A percentile compares a stretch with the other conserved stretches of the same genome.
These are phyloP conservation scores for Xiphorhynchus elegans DNA, from an alignment of 2,113 vertebrate genomes.

Conservation along the genomic window DNA sequence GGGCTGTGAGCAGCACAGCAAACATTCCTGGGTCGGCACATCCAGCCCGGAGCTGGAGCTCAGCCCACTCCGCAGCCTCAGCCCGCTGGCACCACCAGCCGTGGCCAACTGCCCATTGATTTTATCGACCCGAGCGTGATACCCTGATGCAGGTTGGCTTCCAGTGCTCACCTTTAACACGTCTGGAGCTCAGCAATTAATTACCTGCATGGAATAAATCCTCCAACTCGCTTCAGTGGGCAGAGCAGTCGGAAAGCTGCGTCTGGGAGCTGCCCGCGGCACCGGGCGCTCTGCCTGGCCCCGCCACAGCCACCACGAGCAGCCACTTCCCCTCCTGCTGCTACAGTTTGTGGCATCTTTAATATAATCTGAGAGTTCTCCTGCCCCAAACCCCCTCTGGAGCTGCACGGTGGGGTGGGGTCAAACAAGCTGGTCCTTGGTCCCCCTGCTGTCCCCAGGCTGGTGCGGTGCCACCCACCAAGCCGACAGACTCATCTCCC, in stretches of 20 bases:
- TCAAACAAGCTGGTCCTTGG: not conserved
- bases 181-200: conserved; percentile 21
- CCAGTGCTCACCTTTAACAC: not conserved
- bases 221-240: not conserved
- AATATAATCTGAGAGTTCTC: not conserved
- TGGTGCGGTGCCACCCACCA: not conserved
- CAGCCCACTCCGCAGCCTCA: not conserved
- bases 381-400: not conserved
- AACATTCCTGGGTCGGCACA: rapidly evolving
- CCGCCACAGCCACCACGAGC: not conserved
- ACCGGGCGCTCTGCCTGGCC: not conserved
- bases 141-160: not conserved
- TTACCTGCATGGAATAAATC: not conserved
- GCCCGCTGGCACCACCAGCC: not conserved
- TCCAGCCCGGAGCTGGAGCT: not conserved
- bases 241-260: not conserved
- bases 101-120: not conserved
- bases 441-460: not conserved
- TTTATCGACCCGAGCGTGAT: not conserved
- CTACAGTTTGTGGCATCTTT: not conserved
- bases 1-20: not conserved
- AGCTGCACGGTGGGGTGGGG: not conserved
- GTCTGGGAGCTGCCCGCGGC: not conserved
- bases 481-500: not conserved
- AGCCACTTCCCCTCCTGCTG: not conserved